Percentiles rank a stretch among this genome's conserved stretches.
Evolutionary conservation across 2,888 invertebrate genomes (phyloP).

Genomic region (Melangyna quadrimaculata): DNA sequence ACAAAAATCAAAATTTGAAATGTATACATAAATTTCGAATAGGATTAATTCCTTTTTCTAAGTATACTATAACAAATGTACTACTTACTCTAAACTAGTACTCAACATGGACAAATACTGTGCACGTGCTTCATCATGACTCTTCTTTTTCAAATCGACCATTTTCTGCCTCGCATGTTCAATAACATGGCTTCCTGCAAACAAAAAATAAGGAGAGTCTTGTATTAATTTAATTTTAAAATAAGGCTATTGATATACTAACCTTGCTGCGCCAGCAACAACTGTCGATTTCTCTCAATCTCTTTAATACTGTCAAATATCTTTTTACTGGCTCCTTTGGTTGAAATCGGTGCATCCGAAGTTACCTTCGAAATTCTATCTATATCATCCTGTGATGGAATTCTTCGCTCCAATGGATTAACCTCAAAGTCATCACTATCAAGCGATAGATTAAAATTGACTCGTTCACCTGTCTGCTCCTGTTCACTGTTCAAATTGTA

Average conservation of each 20-base stretch:
- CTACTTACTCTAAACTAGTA: slow-evolving; percentile 74
- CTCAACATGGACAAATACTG: slow-evolving; percentile 86
- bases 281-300: slow-evolving; percentile 92
- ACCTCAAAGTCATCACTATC: slow-evolving; percentile 80
- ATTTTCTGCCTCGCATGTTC: slow-evolving; percentile 95
- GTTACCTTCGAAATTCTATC: slow-evolving; percentile 95
- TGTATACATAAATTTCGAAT: no score
- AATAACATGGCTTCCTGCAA: slow-evolving; percentile 92
- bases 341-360: slow-evolving; percentile 89
- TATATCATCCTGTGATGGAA: slow-evolving; percentile 92
- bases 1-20: no score
- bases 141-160: slow-evolving; percentile 91
- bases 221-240: neutral
- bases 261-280: slow-evolving; percentile 95
- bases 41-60: no score
- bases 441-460: slow-evolving; percentile 79
- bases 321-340: slow-evolving; percentile 87
- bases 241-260: slow-evolving; percentile 50
- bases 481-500: slow-evolving; percentile 72
- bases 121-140: slow-evolving; percentile 93
- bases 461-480: slow-evolving; percentile 73
- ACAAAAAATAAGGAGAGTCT: slow-evolving; percentile 30
- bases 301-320: slow-evolving; percentile 93
- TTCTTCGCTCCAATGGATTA: slow-evolving; percentile 80
- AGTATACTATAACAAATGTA: neutral